Conservation (phyloP, 2,797 vertebrate species). For the Neosalanx taihuensis region DNA sequence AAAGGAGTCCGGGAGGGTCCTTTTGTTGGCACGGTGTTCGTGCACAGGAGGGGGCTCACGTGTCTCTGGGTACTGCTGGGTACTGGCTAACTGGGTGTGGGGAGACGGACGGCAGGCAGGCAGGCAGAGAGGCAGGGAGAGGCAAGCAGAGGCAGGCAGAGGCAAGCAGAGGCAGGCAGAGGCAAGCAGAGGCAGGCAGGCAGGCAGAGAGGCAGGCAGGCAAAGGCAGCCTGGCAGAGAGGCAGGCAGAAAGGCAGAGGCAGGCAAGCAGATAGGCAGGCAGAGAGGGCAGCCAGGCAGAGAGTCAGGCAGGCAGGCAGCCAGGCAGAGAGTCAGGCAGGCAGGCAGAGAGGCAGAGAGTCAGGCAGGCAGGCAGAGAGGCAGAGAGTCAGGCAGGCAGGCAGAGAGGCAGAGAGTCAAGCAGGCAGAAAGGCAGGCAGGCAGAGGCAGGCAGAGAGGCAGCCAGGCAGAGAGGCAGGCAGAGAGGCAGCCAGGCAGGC, state of each 20-base stretch:
- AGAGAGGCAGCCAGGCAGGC: too few species aligned
- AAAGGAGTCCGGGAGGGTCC: slow-evolving; percentile 61
- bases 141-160: background rate
- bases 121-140: background rate
- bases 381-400: too few species aligned
- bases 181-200: too few species aligned
- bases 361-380: too few species aligned
- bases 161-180: background rate
- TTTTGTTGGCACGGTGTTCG: slow-evolving; percentile 49
- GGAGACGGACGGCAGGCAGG: background rate
- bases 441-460: too few species aligned
- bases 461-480: too few species aligned
- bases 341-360: too few species aligned
- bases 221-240: background rate
- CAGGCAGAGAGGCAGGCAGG: background rate
- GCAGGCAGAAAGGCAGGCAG: too few species aligned
- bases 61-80: background rate
- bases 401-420: too few species aligned
- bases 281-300: background rate
- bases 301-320: too few species aligned
- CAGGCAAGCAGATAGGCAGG: background rate
- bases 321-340: too few species aligned
- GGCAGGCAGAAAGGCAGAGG: background rate
- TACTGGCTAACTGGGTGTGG: background rate
- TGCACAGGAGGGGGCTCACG: background rate